phyloP scores from a whole-genome alignment of 1,140 invertebrate genomes.

The Lasioglossum albipes region DNA sequence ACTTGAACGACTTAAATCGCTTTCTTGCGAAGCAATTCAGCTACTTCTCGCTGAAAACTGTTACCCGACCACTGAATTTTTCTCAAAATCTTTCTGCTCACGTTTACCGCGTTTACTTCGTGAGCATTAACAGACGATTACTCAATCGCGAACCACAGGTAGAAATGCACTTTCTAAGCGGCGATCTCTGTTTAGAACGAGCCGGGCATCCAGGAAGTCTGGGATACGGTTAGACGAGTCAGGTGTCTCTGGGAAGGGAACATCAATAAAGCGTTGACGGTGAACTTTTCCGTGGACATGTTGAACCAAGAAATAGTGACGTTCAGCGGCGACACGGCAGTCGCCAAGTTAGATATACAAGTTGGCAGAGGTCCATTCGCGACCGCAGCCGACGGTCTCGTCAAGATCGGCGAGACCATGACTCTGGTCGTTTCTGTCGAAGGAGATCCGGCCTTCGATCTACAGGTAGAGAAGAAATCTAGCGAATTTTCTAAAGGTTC shows the following conservation, averaged over 20 bases:
- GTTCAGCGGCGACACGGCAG: conserved; percentile 91
- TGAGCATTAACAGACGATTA: not conserved
- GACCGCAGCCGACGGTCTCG: conserved; percentile 86
- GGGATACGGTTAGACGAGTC: conserved; percentile 89
- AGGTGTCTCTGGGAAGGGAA: conserved; percentile 91
- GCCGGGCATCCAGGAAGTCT: conserved; percentile 89
- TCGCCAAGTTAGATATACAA: conserved; percentile 89
- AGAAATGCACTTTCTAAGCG: too few species aligned
- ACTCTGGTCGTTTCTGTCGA: conserved; percentile 90
- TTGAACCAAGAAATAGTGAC: conserved; percentile 89
- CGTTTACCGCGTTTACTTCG: too few species aligned
- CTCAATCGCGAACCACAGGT: too few species aligned
- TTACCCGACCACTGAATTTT: too few species aligned
- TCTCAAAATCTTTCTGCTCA: too few species aligned
- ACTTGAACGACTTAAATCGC: too few species aligned
- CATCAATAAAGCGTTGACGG: conserved; percentile 86
- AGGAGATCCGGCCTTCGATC: conserved; percentile 89
- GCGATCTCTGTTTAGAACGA: conserved; percentile 82
- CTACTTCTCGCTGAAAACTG: too few species aligned
- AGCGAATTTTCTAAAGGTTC: not conserved
- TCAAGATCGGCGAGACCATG: conserved; percentile 91
- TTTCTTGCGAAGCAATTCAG: too few species aligned
- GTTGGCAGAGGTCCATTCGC: conserved; percentile 89
- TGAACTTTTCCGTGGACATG: conserved; percentile 89
- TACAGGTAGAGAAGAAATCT: conserved; percentile 78